Base-by-base conservation (phyloP, 64 coral and sea anemone genomes). In the Actinia equina region DNA sequence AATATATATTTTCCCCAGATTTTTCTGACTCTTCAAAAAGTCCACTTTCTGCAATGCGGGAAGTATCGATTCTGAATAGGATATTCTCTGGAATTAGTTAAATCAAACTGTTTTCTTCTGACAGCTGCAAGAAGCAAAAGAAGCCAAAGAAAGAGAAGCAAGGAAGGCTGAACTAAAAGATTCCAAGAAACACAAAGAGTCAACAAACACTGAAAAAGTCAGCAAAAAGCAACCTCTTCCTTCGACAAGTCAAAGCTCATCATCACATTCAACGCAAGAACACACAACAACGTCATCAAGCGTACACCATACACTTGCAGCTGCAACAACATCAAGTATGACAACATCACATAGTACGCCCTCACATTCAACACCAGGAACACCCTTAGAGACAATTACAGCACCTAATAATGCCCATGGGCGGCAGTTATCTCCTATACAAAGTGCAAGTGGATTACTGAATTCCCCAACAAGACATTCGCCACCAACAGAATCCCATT, bases 381-480 rank as follows among this genome's bases (percentile, higher is more conserved):
- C 87, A 9, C 87, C 86, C 6, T 80, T 89, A 59, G 94, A 95
- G 43, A 92, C 94, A 86, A 89, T 89, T 77, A 86, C 86, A 53
- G 81, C 78, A 44, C 86, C 80, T 52, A 82, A 41, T 74, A 74
- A 58, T 58, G 80, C 91, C 8, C 84, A 96, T 25, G 94, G 91
- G 13, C 89, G 91, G 51, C 94, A 96, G 42, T 83, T 96, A 79
- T 96, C 94, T 8, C 94, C 94, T 44, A 96, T 96, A 71, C 90
- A 92, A 87, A 84, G 84, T 59, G 91, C 94, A 16, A 93, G 88
- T 69, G 88, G 86, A 12, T 63, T 84, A 45, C 43, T 77, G 80
- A 89, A 93, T 87, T 93, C 91, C 0, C 88, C 94, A 10, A 84
- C 94, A n/a, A 86, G 88, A 23, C 54, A 43, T 44, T 92, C 91